Percentiles rank a stretch among this genome's conserved stretches.
phyloP scores from a whole-genome alignment of 2,888 invertebrate genomes.

The Matsumyia berberina region DNA sequence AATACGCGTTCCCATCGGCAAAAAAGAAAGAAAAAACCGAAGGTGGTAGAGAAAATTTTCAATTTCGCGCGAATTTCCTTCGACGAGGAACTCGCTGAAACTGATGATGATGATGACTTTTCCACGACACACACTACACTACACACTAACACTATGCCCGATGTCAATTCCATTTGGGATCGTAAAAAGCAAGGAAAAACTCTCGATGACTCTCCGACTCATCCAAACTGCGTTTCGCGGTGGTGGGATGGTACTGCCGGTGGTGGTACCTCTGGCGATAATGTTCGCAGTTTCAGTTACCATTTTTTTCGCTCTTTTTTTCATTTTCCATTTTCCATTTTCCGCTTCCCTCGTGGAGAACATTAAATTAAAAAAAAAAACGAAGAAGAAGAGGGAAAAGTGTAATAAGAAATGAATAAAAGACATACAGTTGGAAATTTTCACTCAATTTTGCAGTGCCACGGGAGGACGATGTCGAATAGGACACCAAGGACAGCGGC shows the following conservation, averaged over 20 bases:
- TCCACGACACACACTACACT: slow-evolving; percentile 10
- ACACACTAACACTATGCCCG: slow-evolving; percentile 1
- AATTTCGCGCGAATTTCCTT: slow-evolving; percentile 62
- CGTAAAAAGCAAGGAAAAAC: slow-evolving; percentile 49
- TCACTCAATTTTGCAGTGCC: slow-evolving; percentile 52
- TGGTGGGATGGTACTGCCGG: background rate
- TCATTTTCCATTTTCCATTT: slow-evolving; percentile 11
- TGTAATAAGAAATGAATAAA: slow-evolving; percentile 63
- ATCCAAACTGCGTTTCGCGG: slow-evolving; percentile 29
- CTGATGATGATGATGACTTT: slow-evolving; percentile 58
- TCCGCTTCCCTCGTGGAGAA: slow-evolving; percentile 12
- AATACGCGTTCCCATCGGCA: background rate
- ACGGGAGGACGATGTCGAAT: slow-evolving; percentile 1
- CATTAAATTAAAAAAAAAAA: slow-evolving; percentile 47
- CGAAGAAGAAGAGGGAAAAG: background rate
- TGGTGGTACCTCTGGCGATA: slow-evolving; percentile 36
- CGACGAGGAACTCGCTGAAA: slow-evolving; percentile 29
- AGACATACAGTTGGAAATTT: slow-evolving; percentile 43
- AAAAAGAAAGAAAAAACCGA: background rate
- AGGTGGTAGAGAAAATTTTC: slow-evolving; percentile 43
- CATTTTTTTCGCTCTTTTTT: too few species aligned
- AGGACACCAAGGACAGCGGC: slow-evolving; percentile 29
- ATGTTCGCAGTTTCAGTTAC: slow-evolving; percentile 36
- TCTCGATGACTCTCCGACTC: slow-evolving; percentile 23
- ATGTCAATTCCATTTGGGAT: slow-evolving; percentile 54